These are phyloP conservation scores for Aleiodes alternator DNA, from an alignment of 2,888 invertebrate species.

Conservation along the genomic window DNA sequence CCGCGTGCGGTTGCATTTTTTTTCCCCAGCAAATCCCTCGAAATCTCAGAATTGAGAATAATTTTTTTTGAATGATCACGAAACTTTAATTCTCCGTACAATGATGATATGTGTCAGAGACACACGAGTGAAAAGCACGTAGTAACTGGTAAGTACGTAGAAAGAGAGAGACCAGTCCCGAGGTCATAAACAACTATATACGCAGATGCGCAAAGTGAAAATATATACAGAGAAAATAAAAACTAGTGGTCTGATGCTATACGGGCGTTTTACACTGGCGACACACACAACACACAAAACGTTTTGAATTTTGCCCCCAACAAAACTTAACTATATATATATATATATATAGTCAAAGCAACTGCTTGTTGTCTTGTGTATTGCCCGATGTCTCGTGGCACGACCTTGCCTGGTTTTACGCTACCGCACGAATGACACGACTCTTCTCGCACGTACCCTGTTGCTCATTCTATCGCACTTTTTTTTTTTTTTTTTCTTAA, in stretches of 20 bases:
- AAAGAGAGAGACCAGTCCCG: background rate
- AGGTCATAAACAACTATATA: slow-evolving; percentile 42
- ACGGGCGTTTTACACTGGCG: background rate
- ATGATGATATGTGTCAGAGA: background rate
- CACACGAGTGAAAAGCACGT: too few relatives aligned
- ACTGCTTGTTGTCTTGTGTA: slow-evolving; percentile 15
- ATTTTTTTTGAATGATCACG: too few relatives aligned
- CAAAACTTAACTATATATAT: background rate
- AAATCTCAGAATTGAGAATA: too few relatives aligned
- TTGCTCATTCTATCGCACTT: background rate
- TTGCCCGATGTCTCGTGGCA: slow-evolving; percentile 36
- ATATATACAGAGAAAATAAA: background rate
- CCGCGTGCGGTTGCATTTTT: too few relatives aligned
- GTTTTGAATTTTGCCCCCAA: slow-evolving; percentile 1
- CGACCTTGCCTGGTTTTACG: slow-evolving; percentile 43
- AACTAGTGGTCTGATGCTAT: too few relatives aligned
- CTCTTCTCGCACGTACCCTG: slow-evolving; percentile 20
- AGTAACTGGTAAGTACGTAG: background rate
- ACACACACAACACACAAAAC: background rate
- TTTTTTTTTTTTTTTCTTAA: background rate
- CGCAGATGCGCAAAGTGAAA: slow-evolving; percentile 28
- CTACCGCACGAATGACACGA: slow-evolving; percentile 39
- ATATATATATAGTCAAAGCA: background rate
- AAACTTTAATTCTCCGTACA: too few relatives aligned
- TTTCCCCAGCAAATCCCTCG: too few relatives aligned